phyloP scores from a whole-genome alignment of 37 sponge, comb jelly and placozoan genomes.

The Dysidea cf. avara region DNA sequence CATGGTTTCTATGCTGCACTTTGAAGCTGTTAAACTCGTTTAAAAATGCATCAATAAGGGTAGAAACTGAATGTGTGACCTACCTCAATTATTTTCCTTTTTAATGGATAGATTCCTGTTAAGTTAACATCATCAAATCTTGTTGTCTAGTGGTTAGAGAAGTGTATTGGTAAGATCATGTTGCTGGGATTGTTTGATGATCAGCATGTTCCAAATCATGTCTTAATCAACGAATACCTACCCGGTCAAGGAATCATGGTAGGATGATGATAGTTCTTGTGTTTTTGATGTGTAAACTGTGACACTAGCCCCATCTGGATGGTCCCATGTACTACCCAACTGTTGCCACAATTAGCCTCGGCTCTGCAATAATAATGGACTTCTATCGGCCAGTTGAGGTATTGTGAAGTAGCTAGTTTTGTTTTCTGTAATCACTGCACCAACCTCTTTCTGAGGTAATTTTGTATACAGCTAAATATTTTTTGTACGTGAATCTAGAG shows the following conservation, averaged over 20 bases:
- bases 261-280: not conserved
- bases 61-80: too few species aligned
- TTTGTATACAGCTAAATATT: too few species aligned
- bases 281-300: not conserved
- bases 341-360: slow-evolving; percentile 90
- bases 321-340: slow-evolving; percentile 92
- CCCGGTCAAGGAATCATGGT: slow-evolving; percentile 98
- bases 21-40: too few species aligned
- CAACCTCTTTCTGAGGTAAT: too few species aligned
- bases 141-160: slow-evolving; percentile 75
- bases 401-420: too few species aligned
- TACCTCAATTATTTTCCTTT: too few species aligned
- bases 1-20: too few species aligned
- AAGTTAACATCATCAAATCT: not conserved
- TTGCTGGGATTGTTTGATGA: slow-evolving; percentile 62
- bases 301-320: slow-evolving; percentile 87
- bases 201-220: slow-evolving; percentile 78
- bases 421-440: too few species aligned
- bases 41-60: too few species aligned
- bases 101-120: too few species aligned
- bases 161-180: slow-evolving; percentile 24
- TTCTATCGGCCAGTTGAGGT: slow-evolving; percentile 65
- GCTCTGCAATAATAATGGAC: slow-evolving; percentile 83
- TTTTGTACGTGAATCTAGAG: too few species aligned
- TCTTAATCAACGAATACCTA: slow-evolving; percentile 94